phyloP scores from a whole-genome alignment of 2,888 invertebrate species.

The Cantharis rufa region DNA sequence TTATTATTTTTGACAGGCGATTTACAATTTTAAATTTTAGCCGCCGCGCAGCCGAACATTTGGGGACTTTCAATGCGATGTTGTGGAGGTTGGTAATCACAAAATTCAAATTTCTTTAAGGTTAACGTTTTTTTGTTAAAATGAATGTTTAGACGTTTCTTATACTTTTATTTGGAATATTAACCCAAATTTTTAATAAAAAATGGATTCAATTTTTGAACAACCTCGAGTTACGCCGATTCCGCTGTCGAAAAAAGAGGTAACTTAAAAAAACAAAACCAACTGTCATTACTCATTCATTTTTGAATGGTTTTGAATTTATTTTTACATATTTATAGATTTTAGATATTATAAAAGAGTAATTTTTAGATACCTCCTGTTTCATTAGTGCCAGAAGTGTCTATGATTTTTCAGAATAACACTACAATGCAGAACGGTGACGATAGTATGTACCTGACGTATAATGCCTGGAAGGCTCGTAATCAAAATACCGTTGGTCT shows the following conservation, averaged over 20 bases:
- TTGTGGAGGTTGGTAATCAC: not conserved
- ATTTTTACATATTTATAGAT: not conserved
- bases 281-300: not conserved
- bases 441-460: conserved; percentile 17
- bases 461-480: conserved; percentile 42
- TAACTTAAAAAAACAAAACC: not conserved
- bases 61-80: too few species aligned
- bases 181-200: not conserved
- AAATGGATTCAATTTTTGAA: conserved; percentile 54
- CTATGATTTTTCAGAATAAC: conserved; percentile 41
- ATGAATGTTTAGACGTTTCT: not conserved
- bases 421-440: not conserved
- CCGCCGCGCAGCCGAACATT: too few species aligned
- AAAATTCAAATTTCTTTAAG: not conserved
- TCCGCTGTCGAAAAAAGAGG: conserved; percentile 42
- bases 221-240: conserved; percentile 47
- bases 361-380: conserved; percentile 23
- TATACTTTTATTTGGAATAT: not conserved
- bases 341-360: not conserved
- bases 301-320: not conserved
- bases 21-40: too few species aligned
- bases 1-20: too few species aligned
- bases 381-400: conserved; percentile 51
- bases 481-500: conserved; percentile 35
- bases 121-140: not conserved